A percentile compares a stretch with the other conserved stretches of the same genome.
Conservation (phyloP, 2,113 vertebrate species). For the Vulpes vulpes region DNA sequence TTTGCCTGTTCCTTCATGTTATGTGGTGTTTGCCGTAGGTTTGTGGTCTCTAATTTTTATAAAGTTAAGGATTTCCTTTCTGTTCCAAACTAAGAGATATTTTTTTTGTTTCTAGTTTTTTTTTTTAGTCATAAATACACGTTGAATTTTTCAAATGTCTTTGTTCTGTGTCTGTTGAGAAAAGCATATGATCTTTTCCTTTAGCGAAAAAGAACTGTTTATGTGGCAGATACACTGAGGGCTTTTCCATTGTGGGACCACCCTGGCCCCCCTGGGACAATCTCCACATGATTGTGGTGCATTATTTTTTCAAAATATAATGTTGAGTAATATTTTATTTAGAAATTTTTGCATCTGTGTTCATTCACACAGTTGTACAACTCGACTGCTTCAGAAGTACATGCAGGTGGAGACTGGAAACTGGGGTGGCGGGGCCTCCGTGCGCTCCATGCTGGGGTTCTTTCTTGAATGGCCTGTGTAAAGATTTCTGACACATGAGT, state of each 20-base stretch:
- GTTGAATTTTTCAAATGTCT: constrained; percentile 14
- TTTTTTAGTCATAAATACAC: neutral
- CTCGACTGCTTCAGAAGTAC: neutral
- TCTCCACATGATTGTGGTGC: neutral
- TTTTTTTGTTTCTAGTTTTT: neutral
- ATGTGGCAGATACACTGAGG: neutral
- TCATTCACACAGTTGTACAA: neutral
- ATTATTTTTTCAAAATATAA: neutral
- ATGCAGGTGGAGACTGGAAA: neutral
- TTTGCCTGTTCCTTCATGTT: neutral
- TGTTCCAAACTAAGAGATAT: neutral
- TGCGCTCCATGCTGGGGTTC: neutral
- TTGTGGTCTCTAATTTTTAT: neutral
- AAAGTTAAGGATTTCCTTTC: constrained; percentile 17
- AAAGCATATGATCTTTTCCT: neutral
- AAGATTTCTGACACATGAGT: neutral
- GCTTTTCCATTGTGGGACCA: neutral
- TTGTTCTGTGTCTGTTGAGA: neutral
- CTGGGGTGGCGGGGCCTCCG: neutral
- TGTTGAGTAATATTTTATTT: constrained; percentile 3
- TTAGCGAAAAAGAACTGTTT: neutral
- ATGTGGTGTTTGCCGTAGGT: neutral
- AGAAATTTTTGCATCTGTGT: neutral
- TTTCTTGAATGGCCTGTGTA: neutral
- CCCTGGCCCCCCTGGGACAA: neutral